A percentile compares a stretch with the other conserved stretches of the same genome.
Conservation (phyloP, 2,888 invertebrate genomes). For the Arctia plantaginis region DNA sequence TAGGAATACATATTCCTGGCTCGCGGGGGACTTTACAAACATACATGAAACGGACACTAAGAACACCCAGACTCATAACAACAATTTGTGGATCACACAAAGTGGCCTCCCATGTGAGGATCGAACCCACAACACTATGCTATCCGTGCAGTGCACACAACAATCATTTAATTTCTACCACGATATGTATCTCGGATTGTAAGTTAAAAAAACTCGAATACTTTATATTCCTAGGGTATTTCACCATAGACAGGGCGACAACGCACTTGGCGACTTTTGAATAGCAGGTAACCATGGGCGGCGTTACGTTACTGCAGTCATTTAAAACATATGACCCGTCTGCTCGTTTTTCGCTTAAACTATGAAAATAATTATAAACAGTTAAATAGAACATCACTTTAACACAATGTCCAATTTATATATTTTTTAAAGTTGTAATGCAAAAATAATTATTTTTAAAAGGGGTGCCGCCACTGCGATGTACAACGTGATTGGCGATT, state of each 20-base stretch:
- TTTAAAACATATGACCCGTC: background rate
- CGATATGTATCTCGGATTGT: background rate
- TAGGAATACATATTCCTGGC: no score
- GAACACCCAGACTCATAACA: no score
- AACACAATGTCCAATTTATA: background rate
- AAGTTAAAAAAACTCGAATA: background rate
- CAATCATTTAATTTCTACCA: background rate
- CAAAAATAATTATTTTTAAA: background rate
- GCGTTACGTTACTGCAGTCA: background rate
- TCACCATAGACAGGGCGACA: background rate
- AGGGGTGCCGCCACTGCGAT: slow-evolving; percentile 47
- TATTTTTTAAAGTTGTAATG: background rate
- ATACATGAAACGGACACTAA: no score
- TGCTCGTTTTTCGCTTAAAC: background rate
- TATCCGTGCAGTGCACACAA: no score
- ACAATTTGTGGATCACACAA: no score
- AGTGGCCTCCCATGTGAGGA: no score
- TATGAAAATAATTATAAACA: no score
- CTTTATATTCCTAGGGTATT: background rate
- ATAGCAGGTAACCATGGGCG: background rate
- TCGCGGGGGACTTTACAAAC: no score
- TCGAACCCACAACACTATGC: no score
- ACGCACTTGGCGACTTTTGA: background rate
- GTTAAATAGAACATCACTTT: background rate
- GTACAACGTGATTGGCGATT: slow-evolving; percentile 65